Conservation (phyloP, 1,140 invertebrate species). For the Zaprionus ghesquierei region DNA sequence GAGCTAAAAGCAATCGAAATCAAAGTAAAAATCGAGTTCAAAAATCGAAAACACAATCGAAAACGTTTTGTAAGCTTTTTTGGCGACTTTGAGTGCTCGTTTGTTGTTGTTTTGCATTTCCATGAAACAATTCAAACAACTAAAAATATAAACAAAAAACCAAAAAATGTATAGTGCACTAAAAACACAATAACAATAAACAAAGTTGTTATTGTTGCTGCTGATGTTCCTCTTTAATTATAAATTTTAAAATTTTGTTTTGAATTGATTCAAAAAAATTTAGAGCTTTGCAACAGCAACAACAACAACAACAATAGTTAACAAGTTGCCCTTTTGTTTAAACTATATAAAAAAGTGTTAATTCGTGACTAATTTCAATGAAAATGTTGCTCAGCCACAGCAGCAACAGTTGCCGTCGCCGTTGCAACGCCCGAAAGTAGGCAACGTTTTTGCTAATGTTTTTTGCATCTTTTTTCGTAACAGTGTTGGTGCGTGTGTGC, state of each 20-base stretch:
- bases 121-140: constrained; percentile 11
- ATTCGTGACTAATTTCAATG: constrained; percentile 32
- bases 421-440: constrained; percentile 37
- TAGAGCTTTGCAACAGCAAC: neutral
- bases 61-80: neutral
- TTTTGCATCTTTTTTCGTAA: constrained; percentile 5
- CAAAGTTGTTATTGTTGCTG: neutral
- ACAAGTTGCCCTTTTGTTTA: neutral
- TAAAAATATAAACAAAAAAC: neutral
- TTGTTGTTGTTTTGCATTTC: constrained; percentile 2
- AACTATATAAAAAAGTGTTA: constrained; percentile 15
- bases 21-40: neutral
- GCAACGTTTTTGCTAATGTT: constrained; percentile 2
- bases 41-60: neutral
- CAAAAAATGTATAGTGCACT: neutral
- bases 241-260: no score
- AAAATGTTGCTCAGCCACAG: neutral
- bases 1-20: neutral
- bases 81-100: no score
- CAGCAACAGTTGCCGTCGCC: constrained; percentile 1
- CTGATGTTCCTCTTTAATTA: no score
- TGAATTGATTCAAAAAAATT: no score
- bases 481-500: neutral
- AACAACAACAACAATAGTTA: constrained; percentile 2
- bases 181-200: constrained; percentile 7